These are phyloP conservation scores for Mechanitis messenoides DNA, from an alignment of 2,888 invertebrate genomes.

Conservation along the genomic window DNA sequence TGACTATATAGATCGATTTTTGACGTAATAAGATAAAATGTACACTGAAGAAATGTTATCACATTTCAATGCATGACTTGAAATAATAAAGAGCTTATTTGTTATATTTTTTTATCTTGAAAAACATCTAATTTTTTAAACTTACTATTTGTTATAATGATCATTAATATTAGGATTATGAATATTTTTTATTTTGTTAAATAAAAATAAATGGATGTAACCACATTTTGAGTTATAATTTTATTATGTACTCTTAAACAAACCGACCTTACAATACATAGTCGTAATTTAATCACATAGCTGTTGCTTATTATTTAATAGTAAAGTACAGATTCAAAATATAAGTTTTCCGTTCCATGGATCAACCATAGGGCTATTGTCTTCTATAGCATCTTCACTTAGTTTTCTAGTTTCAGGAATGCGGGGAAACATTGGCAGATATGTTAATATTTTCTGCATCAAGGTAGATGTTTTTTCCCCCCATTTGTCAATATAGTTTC, in stretches of 20 bases:
- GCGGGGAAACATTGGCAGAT: slow-evolving; percentile 51
- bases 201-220: neutral
- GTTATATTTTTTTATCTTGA: too few species aligned
- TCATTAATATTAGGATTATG: too few species aligned
- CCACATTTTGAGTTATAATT: neutral
- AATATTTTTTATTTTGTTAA: neutral
- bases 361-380: slow-evolving; percentile 2
- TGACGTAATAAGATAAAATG: neutral
- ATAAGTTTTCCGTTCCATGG: neutral
- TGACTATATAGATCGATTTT: slow-evolving; percentile 40
- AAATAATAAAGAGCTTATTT: too few species aligned
- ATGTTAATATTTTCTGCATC: slow-evolving; percentile 39
- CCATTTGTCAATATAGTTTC: slow-evolving; percentile 36
- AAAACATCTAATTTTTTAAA: too few species aligned
- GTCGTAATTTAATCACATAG: too few species aligned
- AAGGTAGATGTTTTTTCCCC: slow-evolving; percentile 37
- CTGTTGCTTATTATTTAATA: neutral
- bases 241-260: slow-evolving; percentile 1
- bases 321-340: neutral
- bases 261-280: neutral
- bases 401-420: slow-evolving; percentile 29
- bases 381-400: slow-evolving; percentile 1
- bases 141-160: too few species aligned
- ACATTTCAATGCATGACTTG: neutral
- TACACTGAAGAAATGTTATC: too few species aligned